Evolutionary conservation across 2,888 invertebrate species (phyloP).

Genomic region (Ischnura elegans): DNA sequence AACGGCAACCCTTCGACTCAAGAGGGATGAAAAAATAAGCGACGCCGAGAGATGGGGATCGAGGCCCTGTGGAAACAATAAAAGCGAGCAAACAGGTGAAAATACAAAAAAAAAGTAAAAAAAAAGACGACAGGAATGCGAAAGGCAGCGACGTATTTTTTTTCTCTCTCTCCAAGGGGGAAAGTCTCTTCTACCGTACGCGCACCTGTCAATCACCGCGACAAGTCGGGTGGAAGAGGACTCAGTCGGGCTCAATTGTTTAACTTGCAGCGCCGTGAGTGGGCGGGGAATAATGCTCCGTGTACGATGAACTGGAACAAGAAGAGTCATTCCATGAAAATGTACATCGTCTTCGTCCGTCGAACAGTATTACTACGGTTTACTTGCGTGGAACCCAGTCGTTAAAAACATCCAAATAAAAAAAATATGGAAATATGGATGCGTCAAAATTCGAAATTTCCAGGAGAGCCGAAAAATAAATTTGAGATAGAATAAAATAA

Average conservation of each 20-base stretch:
- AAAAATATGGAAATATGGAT: no score
- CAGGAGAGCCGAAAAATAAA: no score
- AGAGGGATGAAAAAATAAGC: conserved; percentile 11
- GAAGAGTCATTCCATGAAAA: neutral
- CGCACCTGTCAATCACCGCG: neutral
- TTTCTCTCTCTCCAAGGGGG: neutral
- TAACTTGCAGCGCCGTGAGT: neutral
- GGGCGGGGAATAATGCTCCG: neutral
- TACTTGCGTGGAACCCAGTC: no score
- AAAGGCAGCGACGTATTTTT: neutral
- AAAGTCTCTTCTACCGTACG: neutral
- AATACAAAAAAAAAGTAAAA: neutral
- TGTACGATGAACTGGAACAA: neutral
- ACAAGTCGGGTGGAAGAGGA: neutral
- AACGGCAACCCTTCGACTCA: neutral
- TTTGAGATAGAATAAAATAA: no score
- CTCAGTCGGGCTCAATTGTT: neutral
- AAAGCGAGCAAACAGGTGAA: neutral
- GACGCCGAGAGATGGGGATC: neutral
- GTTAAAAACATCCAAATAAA: no score
- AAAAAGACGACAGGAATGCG: conserved; percentile 12
- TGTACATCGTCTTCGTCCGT: neutral
- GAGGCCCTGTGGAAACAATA: conserved; percentile 26
- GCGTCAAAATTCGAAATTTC: no score
- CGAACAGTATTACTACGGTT: neutral